A percentile compares a stretch with the other conserved stretches of the same genome.
phyloP scores from a whole-genome alignment of 1,140 invertebrate genomes.

The Daktulosphaira vitifoliae region DNA sequence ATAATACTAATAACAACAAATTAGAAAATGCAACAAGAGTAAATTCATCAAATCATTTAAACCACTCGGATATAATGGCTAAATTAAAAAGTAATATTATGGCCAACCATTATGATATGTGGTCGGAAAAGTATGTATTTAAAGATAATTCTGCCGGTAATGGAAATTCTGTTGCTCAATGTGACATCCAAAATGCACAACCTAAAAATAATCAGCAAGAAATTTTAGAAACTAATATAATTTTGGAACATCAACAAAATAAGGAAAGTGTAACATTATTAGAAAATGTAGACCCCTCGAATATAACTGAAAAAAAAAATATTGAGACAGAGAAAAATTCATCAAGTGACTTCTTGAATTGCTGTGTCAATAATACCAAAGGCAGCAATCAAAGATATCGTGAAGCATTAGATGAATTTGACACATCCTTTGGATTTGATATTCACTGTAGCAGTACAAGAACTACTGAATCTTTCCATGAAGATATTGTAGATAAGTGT shows the following conservation, averaged over 20 bases:
- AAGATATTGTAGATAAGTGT: slow-evolving; percentile 23
- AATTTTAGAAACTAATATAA: background rate
- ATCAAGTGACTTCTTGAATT: background rate
- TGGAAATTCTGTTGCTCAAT: background rate
- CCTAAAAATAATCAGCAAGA: background rate
- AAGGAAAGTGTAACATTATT: background rate
- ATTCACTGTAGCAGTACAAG: slow-evolving; percentile 7
- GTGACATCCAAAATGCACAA: slow-evolving; percentile 16
- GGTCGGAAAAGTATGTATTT: slow-evolving; percentile 19
- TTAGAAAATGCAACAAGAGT: background rate
- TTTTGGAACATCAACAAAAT: background rate
- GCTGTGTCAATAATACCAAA: slow-evolving; percentile 11
- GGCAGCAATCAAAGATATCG: slow-evolving; percentile 1
- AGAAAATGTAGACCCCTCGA: background rate
- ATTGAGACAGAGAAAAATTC: background rate
- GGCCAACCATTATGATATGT: slow-evolving; percentile 16
- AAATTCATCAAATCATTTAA: background rate
- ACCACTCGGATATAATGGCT: background rate
- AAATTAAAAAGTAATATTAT: background rate
- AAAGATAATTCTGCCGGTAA: background rate
- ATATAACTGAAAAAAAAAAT: background rate
- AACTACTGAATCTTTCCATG: slow-evolving; percentile 10
- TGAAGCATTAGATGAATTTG: slow-evolving; percentile 18
- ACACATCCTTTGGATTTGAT: slow-evolving; percentile 19
- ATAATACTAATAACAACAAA: background rate